Evolutionary conservation across 2,888 invertebrate genomes (phyloP).

Genomic region (Hydriomena furcata): DNA sequence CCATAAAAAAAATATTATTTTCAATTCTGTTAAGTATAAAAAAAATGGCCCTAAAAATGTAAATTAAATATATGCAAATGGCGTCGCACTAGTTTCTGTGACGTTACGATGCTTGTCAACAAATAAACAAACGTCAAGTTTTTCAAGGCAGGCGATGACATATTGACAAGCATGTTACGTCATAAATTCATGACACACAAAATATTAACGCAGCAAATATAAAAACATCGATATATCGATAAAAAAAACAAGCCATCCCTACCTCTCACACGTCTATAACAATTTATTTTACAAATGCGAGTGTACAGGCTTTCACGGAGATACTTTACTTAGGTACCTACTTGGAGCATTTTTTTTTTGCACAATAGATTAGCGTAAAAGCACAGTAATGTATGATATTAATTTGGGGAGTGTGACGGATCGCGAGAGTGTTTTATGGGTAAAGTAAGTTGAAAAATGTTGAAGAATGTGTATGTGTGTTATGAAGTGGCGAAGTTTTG

Average conservation of each 20-base stretch:
- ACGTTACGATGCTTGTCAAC: no score
- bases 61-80: no score
- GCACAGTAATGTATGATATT: conserved; percentile 35
- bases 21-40: no score
- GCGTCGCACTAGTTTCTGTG: no score
- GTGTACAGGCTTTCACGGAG: conserved; percentile 35
- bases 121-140: no score
- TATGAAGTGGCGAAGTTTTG: neutral
- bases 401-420: conserved; percentile 24
- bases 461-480: neutral
- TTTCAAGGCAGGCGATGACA: no score
- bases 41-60: no score
- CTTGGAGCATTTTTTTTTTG: conserved; percentile 28
- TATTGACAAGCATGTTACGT: no score
- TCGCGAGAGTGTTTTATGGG: conserved; percentile 7
- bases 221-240: conserved; percentile 5
- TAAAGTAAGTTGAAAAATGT: conserved; percentile 6
- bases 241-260: conserved; percentile 24
- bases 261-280: conserved; percentile 43
- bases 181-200: no score
- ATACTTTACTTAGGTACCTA: conserved; percentile 21
- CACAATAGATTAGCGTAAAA: conserved; percentile 36
- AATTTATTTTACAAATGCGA: conserved; percentile 55
- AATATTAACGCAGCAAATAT: no score
- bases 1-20: no score